Evolutionary conservation across 1,140 invertebrate genomes (phyloP).

Genomic region (Daktulosphaira vitifoliae): DNA sequence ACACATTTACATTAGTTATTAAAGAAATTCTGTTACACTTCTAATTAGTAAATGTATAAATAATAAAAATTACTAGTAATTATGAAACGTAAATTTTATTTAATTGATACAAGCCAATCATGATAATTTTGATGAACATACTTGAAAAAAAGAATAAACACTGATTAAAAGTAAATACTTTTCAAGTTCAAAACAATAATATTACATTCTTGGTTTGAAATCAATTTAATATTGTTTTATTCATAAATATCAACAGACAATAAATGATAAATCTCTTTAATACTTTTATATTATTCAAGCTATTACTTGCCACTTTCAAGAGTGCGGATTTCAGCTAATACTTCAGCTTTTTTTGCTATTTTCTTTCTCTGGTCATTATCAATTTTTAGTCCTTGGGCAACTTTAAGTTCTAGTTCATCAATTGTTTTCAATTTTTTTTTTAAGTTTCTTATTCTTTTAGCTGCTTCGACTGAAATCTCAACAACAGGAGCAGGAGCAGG

Average conservation of each 20-base stretch:
- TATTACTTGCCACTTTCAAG: constrained; percentile 12
- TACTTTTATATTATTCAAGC: neutral
- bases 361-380: constrained; percentile 23
- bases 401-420: constrained; percentile 18
- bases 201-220: constrained; percentile 4
- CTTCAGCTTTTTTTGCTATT: constrained; percentile 8
- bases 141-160: constrained; percentile 3
- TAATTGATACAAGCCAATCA: constrained; percentile 20
- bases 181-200: neutral
- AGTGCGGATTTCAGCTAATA: constrained; percentile 5
- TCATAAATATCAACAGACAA: constrained; percentile 22
- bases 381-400: constrained; percentile 24
- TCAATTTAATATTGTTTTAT: constrained; percentile 23
- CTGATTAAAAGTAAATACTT: constrained; percentile 6
- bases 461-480: constrained; percentile 21
- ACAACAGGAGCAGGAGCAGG: neutral
- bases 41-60: too few species aligned
- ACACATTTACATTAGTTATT: too few species aligned
- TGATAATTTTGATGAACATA: constrained; percentile 16
- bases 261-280: constrained; percentile 16
- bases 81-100: constrained; percentile 23
- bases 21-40: too few species aligned
- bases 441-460: constrained; percentile 21
- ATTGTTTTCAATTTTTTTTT: constrained; percentile 26
- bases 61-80: too few species aligned